These are phyloP conservation scores for Atta texana DNA, from an alignment of 1,140 invertebrate species.

Conservation along the genomic window DNA sequence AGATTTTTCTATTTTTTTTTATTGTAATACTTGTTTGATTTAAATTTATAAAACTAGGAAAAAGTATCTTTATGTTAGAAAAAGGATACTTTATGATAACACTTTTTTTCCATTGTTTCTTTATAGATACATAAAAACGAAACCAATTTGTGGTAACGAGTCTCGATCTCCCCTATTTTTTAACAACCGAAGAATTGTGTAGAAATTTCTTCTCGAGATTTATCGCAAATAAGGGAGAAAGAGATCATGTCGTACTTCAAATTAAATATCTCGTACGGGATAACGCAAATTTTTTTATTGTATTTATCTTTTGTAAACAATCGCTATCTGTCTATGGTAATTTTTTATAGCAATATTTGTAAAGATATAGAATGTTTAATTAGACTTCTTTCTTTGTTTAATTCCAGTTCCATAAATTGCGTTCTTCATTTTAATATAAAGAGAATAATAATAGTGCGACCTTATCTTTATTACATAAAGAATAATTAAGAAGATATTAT, in stretches of 20 bases:
- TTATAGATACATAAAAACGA: no score
- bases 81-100: no score
- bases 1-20: no score
- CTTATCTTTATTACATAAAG: neutral
- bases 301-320: neutral
- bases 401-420: neutral
- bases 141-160: no score
- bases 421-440: constrained; percentile 19
- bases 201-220: constrained; percentile 5
- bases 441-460: neutral
- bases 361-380: neutral
- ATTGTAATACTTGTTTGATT: no score
- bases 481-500: neutral
- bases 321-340: neutral
- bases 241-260: neutral
- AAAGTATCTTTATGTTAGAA: no score
- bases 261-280: neutral
- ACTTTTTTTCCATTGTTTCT: no score
- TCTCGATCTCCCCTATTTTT: no score
- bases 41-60: no score
- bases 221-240: neutral
- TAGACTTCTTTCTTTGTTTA: neutral
- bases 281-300: neutral
- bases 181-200: neutral
- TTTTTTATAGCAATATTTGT: constrained; percentile 31